Evolutionary conservation across 2,888 invertebrate species (phyloP).

Genomic region (Hypercompe scribonia): DNA sequence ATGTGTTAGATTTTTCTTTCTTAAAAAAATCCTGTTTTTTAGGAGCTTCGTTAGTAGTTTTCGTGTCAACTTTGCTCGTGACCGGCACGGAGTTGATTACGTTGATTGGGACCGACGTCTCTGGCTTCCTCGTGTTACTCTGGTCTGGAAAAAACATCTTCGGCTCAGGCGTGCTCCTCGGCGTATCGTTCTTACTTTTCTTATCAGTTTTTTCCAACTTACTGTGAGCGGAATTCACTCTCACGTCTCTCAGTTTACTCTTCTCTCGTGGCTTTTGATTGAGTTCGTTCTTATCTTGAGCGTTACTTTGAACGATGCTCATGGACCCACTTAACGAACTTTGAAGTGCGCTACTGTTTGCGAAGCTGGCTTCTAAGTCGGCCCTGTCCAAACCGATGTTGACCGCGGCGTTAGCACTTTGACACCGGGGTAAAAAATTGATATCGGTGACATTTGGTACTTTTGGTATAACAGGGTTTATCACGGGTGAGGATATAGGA

Average conservation of each 20-base stretch:
- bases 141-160: constrained; percentile 84
- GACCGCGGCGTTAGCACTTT: constrained; percentile 80
- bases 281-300: constrained; percentile 73
- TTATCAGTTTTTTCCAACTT: constrained; percentile 81
- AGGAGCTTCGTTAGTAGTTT: constrained; percentile 71
- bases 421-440: constrained; percentile 80
- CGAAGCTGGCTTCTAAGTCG: constrained; percentile 72
- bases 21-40: constrained; percentile 85
- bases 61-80: constrained; percentile 74
- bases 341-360: constrained; percentile 66
- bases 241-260: constrained; percentile 80
- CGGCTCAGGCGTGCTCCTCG: constrained; percentile 78
- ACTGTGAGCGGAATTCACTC: constrained; percentile 83
- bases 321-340: constrained; percentile 72
- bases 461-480: constrained; percentile 81
- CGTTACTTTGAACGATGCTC: constrained; percentile 67
- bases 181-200: constrained; percentile 73
- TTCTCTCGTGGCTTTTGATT: constrained; percentile 78
- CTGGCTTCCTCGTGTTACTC: constrained; percentile 73
- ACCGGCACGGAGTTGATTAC: constrained; percentile 78
- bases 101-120: constrained; percentile 82
- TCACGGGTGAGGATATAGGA: constrained; percentile 82
- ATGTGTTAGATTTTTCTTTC: constrained; percentile 79
- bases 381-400: constrained; percentile 75
- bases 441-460: constrained; percentile 77